Percentiles rank a stretch among this genome's conserved stretches.
Evolutionary conservation across 2,888 invertebrate genomes (phyloP).

Genomic region (Cerastis leucographa): DNA sequence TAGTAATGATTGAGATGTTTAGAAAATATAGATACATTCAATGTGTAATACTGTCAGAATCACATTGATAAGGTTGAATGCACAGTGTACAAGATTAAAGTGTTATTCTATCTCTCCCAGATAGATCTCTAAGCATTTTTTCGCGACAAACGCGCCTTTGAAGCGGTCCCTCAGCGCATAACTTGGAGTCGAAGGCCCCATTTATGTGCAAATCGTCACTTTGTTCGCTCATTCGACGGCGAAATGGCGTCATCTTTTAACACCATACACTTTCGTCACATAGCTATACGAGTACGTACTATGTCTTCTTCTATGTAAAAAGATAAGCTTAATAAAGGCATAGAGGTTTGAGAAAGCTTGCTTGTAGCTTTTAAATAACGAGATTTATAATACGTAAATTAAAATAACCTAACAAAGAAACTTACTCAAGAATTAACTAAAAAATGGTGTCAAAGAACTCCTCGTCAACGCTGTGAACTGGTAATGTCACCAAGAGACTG

Average conservation of each 20-base stretch:
- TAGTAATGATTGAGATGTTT: background rate
- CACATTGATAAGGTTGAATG: background rate
- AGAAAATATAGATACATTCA: background rate
- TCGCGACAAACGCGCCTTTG: conserved; percentile 34
- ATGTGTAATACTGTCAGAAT: background rate
- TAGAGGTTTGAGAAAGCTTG: background rate
- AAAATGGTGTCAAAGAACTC: background rate
- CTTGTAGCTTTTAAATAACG: background rate
- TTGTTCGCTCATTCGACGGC: conserved; percentile 42
- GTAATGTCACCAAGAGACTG: background rate
- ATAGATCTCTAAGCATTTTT: conserved; percentile 32
- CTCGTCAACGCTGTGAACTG: background rate
- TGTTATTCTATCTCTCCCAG: conserved; percentile 7
- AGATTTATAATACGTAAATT: background rate
- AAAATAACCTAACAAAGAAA: background rate
- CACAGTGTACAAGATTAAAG: conserved; percentile 1
- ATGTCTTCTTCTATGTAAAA: background rate
- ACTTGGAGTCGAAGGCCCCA: conserved; percentile 33
- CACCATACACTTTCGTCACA: conserved; percentile 23
- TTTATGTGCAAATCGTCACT: conserved; percentile 61
- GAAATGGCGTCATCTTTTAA: conserved; percentile 47
- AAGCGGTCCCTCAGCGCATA: conserved; percentile 24
- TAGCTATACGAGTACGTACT: background rate
- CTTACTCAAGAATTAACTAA: too few species aligned
- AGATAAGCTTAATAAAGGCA: background rate